A percentile compares a stretch with the other conserved stretches of the same genome.
Conservation (phyloP, 1,140 invertebrate species). For the Chlorops oryzae region DNA sequence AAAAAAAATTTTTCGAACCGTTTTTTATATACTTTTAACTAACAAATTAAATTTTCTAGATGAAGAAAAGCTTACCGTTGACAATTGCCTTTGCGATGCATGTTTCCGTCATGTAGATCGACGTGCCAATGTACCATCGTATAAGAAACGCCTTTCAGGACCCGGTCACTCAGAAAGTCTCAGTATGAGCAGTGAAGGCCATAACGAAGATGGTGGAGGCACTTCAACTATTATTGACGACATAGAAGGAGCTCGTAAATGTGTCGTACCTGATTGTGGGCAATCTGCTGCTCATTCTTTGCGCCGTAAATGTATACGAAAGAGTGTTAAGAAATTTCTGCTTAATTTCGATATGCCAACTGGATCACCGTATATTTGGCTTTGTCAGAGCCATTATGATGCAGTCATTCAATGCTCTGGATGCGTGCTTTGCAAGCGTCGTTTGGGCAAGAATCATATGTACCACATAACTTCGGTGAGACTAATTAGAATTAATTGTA, state of each 20-base stretch:
- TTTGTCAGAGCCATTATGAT: constrained; percentile 59
- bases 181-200: neutral
- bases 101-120: constrained; percentile 77
- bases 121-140: constrained; percentile 60
- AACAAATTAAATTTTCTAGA: constrained; percentile 43
- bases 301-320: constrained; percentile 68
- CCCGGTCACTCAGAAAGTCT: constrained; percentile 37
- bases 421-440: constrained; percentile 67
- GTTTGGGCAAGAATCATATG: constrained; percentile 65
- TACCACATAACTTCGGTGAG: constrained; percentile 55
- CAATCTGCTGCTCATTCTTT: constrained; percentile 61
- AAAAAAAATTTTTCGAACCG: neutral
- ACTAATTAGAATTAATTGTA: constrained; percentile 5
- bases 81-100: constrained; percentile 77
- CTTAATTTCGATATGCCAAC: constrained; percentile 38
- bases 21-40: neutral
- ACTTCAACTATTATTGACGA: neutral
- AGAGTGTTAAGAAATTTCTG: constrained; percentile 61
- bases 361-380: constrained; percentile 49
- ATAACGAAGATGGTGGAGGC: neutral
- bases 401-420: constrained; percentile 63
- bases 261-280: constrained; percentile 59
- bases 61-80: constrained; percentile 69
- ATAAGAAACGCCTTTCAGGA: constrained; percentile 50
- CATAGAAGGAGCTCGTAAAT: constrained; percentile 32